These are phyloP conservation scores for Zenarchopterus dispar DNA, from an alignment of 2,797 vertebrate genomes.

Conservation along the genomic window DNA sequence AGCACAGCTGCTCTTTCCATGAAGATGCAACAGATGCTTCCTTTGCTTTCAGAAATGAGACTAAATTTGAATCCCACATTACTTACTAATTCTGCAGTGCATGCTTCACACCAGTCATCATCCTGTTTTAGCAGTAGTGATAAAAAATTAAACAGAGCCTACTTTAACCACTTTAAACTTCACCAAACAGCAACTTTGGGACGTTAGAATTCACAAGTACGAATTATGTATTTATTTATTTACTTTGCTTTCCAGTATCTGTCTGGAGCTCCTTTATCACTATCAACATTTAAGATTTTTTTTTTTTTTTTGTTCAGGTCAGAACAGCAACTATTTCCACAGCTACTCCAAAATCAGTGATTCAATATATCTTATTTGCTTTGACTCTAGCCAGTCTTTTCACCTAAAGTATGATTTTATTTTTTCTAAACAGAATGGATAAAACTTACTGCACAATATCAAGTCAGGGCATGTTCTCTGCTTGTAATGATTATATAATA, in stretches of 20 bases:
- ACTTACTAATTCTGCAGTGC: neutral
- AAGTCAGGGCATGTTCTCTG: too few relatives aligned
- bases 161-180: neutral
- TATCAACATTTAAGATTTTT: neutral
- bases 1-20: neutral
- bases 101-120: neutral
- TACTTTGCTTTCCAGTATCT: neutral
- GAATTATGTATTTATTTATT: neutral
- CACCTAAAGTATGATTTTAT: neutral
- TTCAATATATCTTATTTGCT: too few relatives aligned
- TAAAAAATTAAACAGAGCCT: slow-evolving; percentile 4
- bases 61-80: neutral
- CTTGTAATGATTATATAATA: too few relatives aligned
- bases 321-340: neutral
- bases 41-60: neutral
- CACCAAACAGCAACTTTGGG: neutral
- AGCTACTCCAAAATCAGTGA: neutral
- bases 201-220: neutral
- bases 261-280: slow-evolving; percentile 1
- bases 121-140: neutral
- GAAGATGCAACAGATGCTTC: neutral
- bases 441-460: too few relatives aligned
- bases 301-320: too few relatives aligned
- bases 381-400: neutral
- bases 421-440: neutral